These are phyloP conservation scores for Athene noctua DNA, from an alignment of 2,113 vertebrate genomes.

Conservation along the genomic window DNA sequence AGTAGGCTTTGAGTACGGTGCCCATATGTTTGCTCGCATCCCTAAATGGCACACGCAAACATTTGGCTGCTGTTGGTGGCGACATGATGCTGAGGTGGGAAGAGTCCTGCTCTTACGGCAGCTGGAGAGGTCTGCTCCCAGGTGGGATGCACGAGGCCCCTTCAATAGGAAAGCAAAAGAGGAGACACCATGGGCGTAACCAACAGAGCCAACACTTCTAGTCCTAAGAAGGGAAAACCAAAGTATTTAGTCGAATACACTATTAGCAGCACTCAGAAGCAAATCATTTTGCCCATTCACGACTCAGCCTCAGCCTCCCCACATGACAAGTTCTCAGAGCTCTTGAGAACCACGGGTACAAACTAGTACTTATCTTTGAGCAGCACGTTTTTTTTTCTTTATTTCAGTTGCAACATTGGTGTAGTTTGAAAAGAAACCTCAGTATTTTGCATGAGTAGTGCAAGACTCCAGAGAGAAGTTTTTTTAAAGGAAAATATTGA, in stretches of 20 bases:
- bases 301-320: neutral
- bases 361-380: neutral
- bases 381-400: no score
- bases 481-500: neutral
- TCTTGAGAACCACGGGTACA: neutral
- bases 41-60: neutral
- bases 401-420: neutral
- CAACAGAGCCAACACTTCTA: neutral
- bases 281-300: neutral
- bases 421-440: neutral
- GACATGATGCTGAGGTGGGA: neutral
- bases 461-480: neutral
- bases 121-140: neutral
- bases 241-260: rapidly evolving
- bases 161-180: neutral
- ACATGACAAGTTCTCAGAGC: neutral
- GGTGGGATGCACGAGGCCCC: neutral
- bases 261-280: no score
- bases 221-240: neutral
- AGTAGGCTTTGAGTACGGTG: neutral
- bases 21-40: neutral
- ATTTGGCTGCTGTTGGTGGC: neutral
- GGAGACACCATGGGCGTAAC: neutral
- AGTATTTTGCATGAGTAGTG: neutral
- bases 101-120: neutral